Conservation (phyloP, 2,888 invertebrate genomes). For the Philonicus albiceps region DNA sequence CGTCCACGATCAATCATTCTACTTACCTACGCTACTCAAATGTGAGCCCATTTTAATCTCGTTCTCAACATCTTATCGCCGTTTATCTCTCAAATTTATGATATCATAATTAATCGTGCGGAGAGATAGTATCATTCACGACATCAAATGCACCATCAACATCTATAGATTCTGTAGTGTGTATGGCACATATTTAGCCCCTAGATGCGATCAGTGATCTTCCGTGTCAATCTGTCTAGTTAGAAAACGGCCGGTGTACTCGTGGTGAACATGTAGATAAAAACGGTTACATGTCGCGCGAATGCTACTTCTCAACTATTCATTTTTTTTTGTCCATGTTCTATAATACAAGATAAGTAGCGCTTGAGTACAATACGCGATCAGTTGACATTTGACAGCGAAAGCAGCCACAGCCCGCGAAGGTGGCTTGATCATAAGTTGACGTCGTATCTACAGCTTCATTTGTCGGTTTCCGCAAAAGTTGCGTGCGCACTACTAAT, state of each 20-base stretch:
- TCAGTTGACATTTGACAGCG: constrained; percentile 64
- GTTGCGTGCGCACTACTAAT: constrained; percentile 7
- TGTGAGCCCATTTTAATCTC: not conserved
- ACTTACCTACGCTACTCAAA: not conserved
- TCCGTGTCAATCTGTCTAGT: not conserved
- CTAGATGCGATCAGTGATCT: constrained; percentile 23
- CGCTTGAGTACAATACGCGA: constrained; percentile 48
- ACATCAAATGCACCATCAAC: not conserved
- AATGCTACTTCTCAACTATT: not conserved
- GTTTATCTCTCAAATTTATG: constrained; percentile 37
- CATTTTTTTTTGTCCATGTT: constrained; percentile 1
- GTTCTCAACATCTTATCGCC: not conserved
- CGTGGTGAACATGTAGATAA: constrained; percentile 3
- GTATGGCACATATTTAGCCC: not conserved
- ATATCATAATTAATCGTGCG: constrained; percentile 32
- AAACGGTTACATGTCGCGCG: constrained; percentile 11
- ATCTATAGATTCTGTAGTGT: not conserved
- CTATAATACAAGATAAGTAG: constrained; percentile 25
- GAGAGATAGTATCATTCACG: constrained; percentile 12
- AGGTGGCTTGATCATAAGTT: constrained; percentile 1
- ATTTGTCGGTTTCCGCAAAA: constrained; percentile 7
- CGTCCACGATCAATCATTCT: constrained; percentile 5
- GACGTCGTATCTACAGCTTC: not conserved
- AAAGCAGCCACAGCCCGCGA: constrained; percentile 44
- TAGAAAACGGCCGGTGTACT: not conserved